phyloP scores from a whole-genome alignment of 1,140 invertebrate species.

The Cepaea nemoralis region DNA sequence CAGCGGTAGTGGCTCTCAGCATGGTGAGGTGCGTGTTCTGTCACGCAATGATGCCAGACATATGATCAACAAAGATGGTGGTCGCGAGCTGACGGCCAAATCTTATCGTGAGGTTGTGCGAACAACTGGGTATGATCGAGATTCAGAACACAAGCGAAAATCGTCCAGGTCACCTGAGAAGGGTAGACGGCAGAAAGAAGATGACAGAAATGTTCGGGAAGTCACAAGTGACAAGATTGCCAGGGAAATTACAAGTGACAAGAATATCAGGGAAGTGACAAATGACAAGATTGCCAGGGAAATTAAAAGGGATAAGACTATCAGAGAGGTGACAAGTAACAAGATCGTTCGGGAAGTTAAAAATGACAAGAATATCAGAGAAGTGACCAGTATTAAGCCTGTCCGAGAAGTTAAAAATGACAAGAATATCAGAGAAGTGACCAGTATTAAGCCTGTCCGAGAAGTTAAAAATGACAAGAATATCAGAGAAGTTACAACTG shows the following conservation, averaged over 20 bases:
- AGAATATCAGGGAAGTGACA: too few relatives aligned
- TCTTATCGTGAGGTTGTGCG: conserved; percentile 40
- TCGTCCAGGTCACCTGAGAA: not conserved
- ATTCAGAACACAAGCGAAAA: not conserved
- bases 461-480: not conserved
- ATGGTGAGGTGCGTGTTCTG: not conserved
- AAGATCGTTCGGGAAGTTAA: too few relatives aligned
- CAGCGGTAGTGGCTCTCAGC: not conserved
- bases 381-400: too few relatives aligned
- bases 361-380: too few relatives aligned
- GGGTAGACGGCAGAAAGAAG: not conserved
- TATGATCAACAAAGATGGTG: not conserved
- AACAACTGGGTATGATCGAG: conserved; percentile 18
- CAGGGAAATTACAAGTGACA: too few relatives aligned
- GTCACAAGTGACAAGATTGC: conserved; percentile 16
- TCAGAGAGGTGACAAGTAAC: too few relatives aligned
- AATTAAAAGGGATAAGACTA: too few relatives aligned
- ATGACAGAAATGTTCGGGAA: not conserved
- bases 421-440: too few relatives aligned
- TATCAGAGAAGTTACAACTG: conserved; percentile 16
- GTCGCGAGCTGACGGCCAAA: conserved; percentile 35
- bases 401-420: too few relatives aligned
- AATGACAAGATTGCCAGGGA: too few relatives aligned
- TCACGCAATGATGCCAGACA: conserved; percentile 27
- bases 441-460: too few relatives aligned